Conservation (phyloP, 2,888 invertebrate species). For the Spicauda simplicius region DNA sequence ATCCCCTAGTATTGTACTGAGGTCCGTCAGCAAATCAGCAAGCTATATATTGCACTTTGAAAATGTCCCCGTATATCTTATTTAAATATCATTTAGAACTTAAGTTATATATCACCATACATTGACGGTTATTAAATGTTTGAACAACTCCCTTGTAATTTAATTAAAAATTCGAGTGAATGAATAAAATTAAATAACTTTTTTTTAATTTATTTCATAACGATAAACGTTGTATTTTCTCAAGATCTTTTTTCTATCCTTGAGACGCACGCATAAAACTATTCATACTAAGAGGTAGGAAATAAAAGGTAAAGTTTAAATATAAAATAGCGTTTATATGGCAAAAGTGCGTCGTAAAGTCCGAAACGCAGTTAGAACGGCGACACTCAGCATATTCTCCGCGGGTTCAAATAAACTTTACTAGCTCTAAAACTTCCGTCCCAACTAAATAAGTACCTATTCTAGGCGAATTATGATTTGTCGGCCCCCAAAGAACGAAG, state of each 20-base stretch:
- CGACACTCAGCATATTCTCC: conserved; percentile 51
- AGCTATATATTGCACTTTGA: too few relatives aligned
- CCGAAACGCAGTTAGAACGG: conserved; percentile 33
- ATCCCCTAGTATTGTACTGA: too few relatives aligned
- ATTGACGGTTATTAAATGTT: too few relatives aligned
- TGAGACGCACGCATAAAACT: conserved; percentile 10
- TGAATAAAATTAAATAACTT: too few relatives aligned
- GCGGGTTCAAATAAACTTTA: conserved; percentile 74
- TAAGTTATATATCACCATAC: too few relatives aligned
- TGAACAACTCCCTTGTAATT: too few relatives aligned
- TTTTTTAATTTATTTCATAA: too few relatives aligned
- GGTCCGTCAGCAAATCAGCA: too few relatives aligned
- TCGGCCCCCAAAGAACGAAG: conserved; percentile 73
- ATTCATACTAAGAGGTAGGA: not conserved
- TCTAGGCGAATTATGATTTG: conserved; percentile 79
- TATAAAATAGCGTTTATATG: conserved; percentile 32
- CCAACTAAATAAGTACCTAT: conserved; percentile 80
- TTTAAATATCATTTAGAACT: too few relatives aligned
- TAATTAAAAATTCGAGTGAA: too few relatives aligned
- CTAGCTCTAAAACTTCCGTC: conserved; percentile 74
- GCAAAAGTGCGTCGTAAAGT: conserved; percentile 29
- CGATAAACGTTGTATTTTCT: too few relatives aligned
- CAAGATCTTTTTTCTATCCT: not conserved
- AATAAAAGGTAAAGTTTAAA: conserved; percentile 29
- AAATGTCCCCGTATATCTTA: too few relatives aligned